Evolutionary conservation across 2,888 invertebrate species (phyloP).

Genomic region (Ctena decussata): DNA sequence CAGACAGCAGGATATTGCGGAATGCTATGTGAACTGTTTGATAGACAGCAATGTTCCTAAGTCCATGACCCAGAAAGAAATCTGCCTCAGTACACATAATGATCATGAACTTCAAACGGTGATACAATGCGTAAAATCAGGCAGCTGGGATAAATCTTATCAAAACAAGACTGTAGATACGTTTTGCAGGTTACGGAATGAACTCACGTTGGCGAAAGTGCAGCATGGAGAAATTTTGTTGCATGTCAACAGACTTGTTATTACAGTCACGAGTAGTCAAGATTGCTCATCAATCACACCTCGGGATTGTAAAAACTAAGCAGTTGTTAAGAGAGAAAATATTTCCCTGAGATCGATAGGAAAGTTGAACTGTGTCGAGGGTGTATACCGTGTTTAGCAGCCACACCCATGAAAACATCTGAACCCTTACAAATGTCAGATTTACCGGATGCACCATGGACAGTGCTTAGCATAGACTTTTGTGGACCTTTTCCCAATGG

Average conservation of each 20-base stretch:
- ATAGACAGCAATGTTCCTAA: slow-evolving; percentile 34
- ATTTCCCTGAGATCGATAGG: slow-evolving; percentile 37
- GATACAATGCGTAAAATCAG: not conserved
- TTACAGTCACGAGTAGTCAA: slow-evolving; percentile 55
- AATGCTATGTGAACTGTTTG: slow-evolving; percentile 16
- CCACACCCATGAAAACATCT: not conserved
- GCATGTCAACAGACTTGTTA: slow-evolving; percentile 46
- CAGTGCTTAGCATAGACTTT: slow-evolving; percentile 50
- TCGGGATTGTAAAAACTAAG: slow-evolving; percentile 70
- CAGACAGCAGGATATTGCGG: not conserved
- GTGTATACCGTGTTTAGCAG: slow-evolving; percentile 47
- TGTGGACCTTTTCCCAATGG: slow-evolving; percentile 45
- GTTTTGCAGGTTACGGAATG: not conserved
- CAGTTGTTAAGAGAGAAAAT: slow-evolving; percentile 51
- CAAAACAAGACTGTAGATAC: not conserved
- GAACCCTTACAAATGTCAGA: slow-evolving; percentile 51
- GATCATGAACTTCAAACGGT: slow-evolving; percentile 13
- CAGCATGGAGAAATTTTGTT: slow-evolving; percentile 9
- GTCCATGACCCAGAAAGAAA: slow-evolving; percentile 45
- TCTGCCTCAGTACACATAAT: slow-evolving; percentile 20
- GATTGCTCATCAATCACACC: slow-evolving; percentile 70
- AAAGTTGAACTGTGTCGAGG: slow-evolving; percentile 26
- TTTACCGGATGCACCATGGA: slow-evolving; percentile 47
- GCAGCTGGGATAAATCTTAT: slow-evolving; percentile 12
- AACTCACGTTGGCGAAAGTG: not conserved